Evolutionary conservation across 2,888 invertebrate species (phyloP).

Genomic region (Luperina nickerlii): DNA sequence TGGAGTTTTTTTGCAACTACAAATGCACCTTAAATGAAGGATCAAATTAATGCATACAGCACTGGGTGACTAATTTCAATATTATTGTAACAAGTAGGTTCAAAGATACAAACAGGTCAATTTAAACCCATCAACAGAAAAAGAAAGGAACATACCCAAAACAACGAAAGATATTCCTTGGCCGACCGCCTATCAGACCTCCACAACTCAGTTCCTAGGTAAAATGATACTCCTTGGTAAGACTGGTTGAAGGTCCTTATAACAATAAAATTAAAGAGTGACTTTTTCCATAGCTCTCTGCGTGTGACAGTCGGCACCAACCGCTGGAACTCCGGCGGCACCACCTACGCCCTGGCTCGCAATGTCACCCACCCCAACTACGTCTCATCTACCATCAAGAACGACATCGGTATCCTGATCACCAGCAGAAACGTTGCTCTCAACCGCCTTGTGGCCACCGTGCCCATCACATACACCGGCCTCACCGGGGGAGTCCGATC

Average conservation of each 20-base stretch:
- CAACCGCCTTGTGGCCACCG: conserved; percentile 51
- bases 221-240: neutral
- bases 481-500: conserved; percentile 41
- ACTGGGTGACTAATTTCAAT: neutral
- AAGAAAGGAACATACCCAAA: neutral
- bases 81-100: neutral
- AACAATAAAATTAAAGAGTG: neutral
- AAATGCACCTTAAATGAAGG: neutral
- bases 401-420: conserved; percentile 79
- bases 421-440: conserved; percentile 63
- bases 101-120: conserved; percentile 24
- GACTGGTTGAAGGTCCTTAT: neutral
- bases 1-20: no score
- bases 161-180: neutral
- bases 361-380: conserved; percentile 81
- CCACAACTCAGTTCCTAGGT: neutral
- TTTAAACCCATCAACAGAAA: neutral
- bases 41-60: neutral
- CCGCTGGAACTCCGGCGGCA: conserved; percentile 78
- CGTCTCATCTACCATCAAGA: conserved; percentile 75
- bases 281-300: conserved; percentile 69
- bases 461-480: conserved; percentile 65
- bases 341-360: conserved; percentile 70
- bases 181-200: no score
- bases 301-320: conserved; percentile 79